Evolutionary conservation across 2,888 invertebrate species (phyloP), one percentile per base, ranked within the genome.

Genomic region (Agrochola circellaris): DNA sequence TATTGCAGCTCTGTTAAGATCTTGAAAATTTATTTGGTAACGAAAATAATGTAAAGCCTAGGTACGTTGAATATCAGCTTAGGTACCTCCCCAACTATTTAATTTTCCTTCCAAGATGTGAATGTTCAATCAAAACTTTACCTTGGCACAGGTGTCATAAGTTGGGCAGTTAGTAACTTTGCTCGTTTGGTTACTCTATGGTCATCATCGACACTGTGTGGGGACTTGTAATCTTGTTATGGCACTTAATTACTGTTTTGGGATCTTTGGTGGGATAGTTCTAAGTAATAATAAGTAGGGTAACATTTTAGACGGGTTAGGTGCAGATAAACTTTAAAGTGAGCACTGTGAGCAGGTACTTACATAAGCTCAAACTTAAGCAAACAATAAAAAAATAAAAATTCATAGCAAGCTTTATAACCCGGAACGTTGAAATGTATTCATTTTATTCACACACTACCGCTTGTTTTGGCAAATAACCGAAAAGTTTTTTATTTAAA

Each of bases 151-250:
- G 92, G 92, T 92, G 92, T 87, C 87, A 89, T 82, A 91, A 92
- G 87, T 92, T 91, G 73, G 79, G 80, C 90, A 91, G 89, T 92
- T 92, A 84, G 73, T 60, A 92, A 92, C 88, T 92, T 90, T 66
- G 79, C 90, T 91, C 91, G 88, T 92, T 92, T 92, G 86, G 48
- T 80, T 87, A 87, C 88, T 89, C 85, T 88, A 89, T 89, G 90
- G 90, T 91, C 91, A 90, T 90, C 91, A 88, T 80, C 51, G 81
- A 82, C 71, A 60, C 72, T 78, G 73, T 75, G 79, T 83, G 72
- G 77, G 76, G 80, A 82, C 74, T 88, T 86, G 85, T 89, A 89
- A 89, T 86, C 83, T 89, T 88, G 83, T 84, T 81, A 83, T 81
- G 71, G 69, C 78, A 73, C 88, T 79, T 89, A 87, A 88, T 87